A percentile compares a stretch with the other conserved stretches of the same genome.
Conservation (phyloP, 2,797 vertebrate genomes). For the Pangasius larnaudii region DNA sequence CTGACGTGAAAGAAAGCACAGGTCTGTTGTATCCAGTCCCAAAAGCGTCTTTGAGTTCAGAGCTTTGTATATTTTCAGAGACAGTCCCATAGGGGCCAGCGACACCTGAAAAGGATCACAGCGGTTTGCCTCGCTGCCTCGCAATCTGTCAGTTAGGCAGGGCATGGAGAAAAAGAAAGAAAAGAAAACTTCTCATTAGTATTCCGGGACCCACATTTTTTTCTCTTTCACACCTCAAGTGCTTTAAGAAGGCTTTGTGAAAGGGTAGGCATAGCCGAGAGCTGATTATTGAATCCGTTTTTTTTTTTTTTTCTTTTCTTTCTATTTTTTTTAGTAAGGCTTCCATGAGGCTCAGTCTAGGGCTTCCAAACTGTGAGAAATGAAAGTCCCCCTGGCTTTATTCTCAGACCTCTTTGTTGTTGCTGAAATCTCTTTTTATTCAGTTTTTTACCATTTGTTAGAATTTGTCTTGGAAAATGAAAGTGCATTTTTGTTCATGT, state of each 20-base stretch:
- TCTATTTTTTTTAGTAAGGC: conserved; percentile 35
- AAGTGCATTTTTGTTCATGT: neutral
- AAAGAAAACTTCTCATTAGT: conserved; percentile 64
- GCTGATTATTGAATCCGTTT: conserved; percentile 46
- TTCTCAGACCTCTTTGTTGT: conserved; percentile 10
- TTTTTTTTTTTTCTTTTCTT: conserved; percentile 29
- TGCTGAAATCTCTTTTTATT: conserved; percentile 26
- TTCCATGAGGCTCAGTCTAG: neutral
- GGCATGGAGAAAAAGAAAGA: conserved; percentile 18
- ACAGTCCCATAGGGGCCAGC: conserved; percentile 39
- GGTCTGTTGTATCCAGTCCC: conserved; percentile 20
- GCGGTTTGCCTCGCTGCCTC: conserved; percentile 46
- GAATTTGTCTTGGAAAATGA: conserved; percentile 6
- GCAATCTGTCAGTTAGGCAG: conserved; percentile 47
- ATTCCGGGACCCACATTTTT: conserved; percentile 66
- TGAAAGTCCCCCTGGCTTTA: neutral
- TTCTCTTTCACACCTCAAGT: conserved; percentile 66
- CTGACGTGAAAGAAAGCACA: conserved; percentile 16
- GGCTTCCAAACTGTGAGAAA: conserved; percentile 23
- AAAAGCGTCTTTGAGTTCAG: conserved; percentile 42
- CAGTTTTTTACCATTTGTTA: neutral
- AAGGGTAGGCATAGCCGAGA: conserved; percentile 40
- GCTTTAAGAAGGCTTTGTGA: conserved; percentile 67
- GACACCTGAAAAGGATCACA: conserved; percentile 52
- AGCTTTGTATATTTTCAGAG: conserved; percentile 39